These are phyloP conservation scores for Zaprionus obscuricornis DNA, from an alignment of 2,888 invertebrate genomes.

Conservation along the genomic window DNA sequence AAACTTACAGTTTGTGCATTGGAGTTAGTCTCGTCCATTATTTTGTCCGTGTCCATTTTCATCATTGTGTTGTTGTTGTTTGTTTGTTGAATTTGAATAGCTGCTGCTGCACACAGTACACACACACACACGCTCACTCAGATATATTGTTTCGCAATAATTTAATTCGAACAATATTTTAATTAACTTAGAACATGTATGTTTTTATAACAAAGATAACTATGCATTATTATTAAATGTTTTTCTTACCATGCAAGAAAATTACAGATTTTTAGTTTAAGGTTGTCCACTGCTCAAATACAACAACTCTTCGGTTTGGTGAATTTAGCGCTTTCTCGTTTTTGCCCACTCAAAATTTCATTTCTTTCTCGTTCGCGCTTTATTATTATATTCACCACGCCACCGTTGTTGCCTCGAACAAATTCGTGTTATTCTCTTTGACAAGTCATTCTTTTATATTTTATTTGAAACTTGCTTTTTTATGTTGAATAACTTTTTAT, in stretches of 20 bases:
- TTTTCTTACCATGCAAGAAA: slow-evolving; percentile 33
- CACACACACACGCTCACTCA: too few species aligned
- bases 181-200: slow-evolving; percentile 29
- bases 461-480: slow-evolving; percentile 24
- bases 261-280: slow-evolving; percentile 47
- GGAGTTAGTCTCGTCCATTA: slow-evolving; percentile 91
- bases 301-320: slow-evolving; percentile 58
- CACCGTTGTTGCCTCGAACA: slow-evolving; percentile 52
- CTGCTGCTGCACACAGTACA: slow-evolving; percentile 38
- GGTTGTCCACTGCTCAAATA: slow-evolving; percentile 57
- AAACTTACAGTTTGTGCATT: slow-evolving; percentile 86
- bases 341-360: slow-evolving; percentile 55
- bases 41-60: slow-evolving; percentile 96
- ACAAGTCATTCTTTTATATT: slow-evolving; percentile 62
- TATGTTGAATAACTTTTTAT: slow-evolving; percentile 7
- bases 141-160: slow-evolving; percentile 44
- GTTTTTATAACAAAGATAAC: slow-evolving; percentile 28
- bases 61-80: slow-evolving; percentile 84
- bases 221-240: slow-evolving; percentile 34
- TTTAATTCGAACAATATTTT: slow-evolving; percentile 29
- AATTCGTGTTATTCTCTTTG: slow-evolving; percentile 54
- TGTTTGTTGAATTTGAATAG: slow-evolving; percentile 54
- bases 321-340: slow-evolving; percentile 63
- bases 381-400: slow-evolving; percentile 63
- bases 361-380: slow-evolving; percentile 59